These are phyloP conservation scores for Drosophila macrospina DNA, from an alignment of 2,888 invertebrate genomes.

Conservation along the genomic window DNA sequence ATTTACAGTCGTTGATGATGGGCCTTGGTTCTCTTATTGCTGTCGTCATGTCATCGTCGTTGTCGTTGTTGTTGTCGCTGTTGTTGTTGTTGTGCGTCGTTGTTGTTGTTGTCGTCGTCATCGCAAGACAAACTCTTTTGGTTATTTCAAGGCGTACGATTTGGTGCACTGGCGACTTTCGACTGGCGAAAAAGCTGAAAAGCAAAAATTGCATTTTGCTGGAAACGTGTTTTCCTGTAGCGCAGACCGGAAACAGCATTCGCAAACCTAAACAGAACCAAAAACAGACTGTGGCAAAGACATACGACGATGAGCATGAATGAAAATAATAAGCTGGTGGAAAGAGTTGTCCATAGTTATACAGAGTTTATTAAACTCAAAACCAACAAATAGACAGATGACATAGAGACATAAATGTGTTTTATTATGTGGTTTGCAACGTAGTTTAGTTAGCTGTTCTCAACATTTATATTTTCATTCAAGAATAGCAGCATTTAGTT, in stretches of 20 bases:
- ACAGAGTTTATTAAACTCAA: slow-evolving; percentile 18
- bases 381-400: background rate
- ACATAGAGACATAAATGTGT: background rate
- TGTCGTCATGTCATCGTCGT: slow-evolving; percentile 23
- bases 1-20: slow-evolving; percentile 47
- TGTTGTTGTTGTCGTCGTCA: slow-evolving; percentile 27
- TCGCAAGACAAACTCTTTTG: slow-evolving; percentile 49
- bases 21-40: slow-evolving; percentile 39
- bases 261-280: slow-evolving; percentile 71
- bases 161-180: slow-evolving; percentile 34
- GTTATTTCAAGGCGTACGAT: slow-evolving; percentile 34
- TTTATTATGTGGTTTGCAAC: too few relatives aligned
- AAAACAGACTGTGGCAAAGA: slow-evolving; percentile 11
- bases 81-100: background rate
- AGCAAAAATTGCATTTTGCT: slow-evolving; percentile 63
- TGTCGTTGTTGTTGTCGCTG: slow-evolving; percentile 6
- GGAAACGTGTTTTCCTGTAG: slow-evolving; percentile 70
- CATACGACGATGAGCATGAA: slow-evolving; percentile 14
- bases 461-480: too few relatives aligned
- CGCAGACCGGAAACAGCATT: slow-evolving; percentile 72
- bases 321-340: slow-evolving; percentile 17
- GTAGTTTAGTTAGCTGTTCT: too few relatives aligned
- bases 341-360: background rate
- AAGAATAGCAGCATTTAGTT: too few relatives aligned
- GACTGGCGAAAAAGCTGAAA: slow-evolving; percentile 56